Evolutionary conservation across 2,113 vertebrate species (phyloP).

Genomic region (Petroica traversi): DNA sequence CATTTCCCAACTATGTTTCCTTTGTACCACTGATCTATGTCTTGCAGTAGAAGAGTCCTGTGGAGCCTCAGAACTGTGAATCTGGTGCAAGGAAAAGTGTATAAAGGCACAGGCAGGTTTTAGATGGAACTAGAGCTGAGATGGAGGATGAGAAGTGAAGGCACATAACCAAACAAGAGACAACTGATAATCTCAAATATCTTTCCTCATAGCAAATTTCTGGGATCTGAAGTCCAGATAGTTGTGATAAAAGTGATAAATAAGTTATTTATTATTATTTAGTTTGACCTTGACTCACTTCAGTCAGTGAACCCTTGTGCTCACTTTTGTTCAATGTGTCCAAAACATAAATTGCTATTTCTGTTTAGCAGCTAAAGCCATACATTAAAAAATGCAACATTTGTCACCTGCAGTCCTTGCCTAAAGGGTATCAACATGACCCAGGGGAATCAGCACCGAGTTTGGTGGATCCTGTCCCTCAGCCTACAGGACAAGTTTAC

Average conservation of each 20-base stretch:
- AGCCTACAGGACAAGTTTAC: background rate
- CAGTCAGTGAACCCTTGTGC: background rate
- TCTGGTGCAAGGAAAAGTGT: background rate
- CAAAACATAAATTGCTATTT: background rate
- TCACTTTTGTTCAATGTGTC: background rate
- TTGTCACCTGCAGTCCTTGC: background rate
- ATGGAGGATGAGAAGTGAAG: background rate
- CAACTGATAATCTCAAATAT: background rate
- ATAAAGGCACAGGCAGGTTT: background rate
- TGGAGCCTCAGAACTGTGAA: background rate
- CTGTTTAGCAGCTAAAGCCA: background rate
- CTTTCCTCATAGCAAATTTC: background rate
- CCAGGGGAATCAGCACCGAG: fast-evolving
- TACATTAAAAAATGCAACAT: background rate
- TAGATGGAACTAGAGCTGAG: background rate
- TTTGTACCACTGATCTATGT: background rate
- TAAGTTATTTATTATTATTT: background rate
- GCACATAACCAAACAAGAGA: no score
- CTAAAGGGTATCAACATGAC: background rate
- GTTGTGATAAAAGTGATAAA: background rate
- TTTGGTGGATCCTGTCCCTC: background rate
- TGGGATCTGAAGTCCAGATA: background rate
- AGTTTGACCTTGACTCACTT: background rate
- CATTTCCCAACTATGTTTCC: background rate
- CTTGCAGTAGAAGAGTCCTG: background rate